These are phyloP conservation scores for Heliothis subflexa DNA, from an alignment of 1,140 invertebrate genomes.

Conservation along the genomic window DNA sequence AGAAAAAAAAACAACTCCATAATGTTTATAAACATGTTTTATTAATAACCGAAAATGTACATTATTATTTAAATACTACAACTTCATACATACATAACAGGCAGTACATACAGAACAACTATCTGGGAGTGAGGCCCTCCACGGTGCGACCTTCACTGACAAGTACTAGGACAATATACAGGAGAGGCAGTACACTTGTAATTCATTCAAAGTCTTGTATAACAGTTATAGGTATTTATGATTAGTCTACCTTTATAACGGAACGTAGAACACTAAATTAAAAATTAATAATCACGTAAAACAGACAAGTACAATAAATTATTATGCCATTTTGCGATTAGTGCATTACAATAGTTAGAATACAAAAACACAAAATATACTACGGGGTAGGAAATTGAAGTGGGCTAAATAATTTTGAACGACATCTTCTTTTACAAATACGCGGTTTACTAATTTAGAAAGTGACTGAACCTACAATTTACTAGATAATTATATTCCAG, in stretches of 20 bases:
- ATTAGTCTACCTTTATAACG: neutral
- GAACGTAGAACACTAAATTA: neutral
- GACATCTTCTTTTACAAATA: too few relatives aligned
- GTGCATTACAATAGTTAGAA: neutral
- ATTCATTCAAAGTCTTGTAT: neutral
- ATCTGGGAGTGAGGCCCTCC: neutral
- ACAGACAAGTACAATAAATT: constrained; percentile 26
- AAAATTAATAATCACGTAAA: constrained; percentile 19
- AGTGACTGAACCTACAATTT: too few relatives aligned
- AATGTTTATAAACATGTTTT: constrained; percentile 79
- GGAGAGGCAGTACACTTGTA: constrained; percentile 6
- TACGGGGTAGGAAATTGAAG: neutral
- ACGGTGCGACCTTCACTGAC: neutral
- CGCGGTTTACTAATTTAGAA: too few relatives aligned
- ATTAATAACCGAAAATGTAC: constrained; percentile 82
- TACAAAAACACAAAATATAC: neutral
- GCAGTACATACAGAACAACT: constrained; percentile 55
- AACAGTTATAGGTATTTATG: constrained; percentile 22
- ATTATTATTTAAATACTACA: constrained; percentile 77
- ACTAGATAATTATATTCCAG: too few relatives aligned
- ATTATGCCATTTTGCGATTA: constrained; percentile 37
- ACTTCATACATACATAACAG: constrained; percentile 75
- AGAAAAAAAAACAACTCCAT: constrained; percentile 45
- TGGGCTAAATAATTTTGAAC: too few relatives aligned
- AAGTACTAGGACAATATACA: constrained; percentile 4